phyloP scores from a whole-genome alignment of 2,797 vertebrate species.

The Anolis apletophallus region DNA sequence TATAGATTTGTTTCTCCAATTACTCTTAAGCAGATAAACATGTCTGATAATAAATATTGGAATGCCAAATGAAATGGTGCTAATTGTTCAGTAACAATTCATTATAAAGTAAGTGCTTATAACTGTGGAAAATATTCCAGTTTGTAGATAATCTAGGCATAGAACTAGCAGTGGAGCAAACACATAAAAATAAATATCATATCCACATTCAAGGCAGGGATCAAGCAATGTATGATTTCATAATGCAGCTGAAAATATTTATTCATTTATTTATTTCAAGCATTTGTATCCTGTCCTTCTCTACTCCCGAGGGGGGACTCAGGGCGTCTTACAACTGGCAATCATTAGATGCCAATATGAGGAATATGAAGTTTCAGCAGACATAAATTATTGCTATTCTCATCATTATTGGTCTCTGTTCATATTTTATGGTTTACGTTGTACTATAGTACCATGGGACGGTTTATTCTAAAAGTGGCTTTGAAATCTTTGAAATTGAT shows the following conservation, averaged over 20 bases:
- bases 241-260: background rate
- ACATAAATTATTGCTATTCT: no score
- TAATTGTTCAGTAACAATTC: background rate
- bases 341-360: no score
- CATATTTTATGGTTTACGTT: background rate
- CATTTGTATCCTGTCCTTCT: no score
- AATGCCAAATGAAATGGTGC: background rate
- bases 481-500: background rate
- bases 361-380: no score
- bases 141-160: background rate
- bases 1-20: constrained; percentile 61
- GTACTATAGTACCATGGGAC: background rate
- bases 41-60: constrained; percentile 31
- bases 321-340: no score
- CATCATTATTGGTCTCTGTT: background rate
- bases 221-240: background rate
- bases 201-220: background rate
- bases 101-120: background rate
- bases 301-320: no score
- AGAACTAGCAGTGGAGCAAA: background rate
- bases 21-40: constrained; percentile 45
- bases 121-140: background rate
- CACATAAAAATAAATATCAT: background rate
- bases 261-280: no score
- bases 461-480: background rate